Conservation (phyloP, 2,113 vertebrate species). For the Clupea harengus region DNA sequence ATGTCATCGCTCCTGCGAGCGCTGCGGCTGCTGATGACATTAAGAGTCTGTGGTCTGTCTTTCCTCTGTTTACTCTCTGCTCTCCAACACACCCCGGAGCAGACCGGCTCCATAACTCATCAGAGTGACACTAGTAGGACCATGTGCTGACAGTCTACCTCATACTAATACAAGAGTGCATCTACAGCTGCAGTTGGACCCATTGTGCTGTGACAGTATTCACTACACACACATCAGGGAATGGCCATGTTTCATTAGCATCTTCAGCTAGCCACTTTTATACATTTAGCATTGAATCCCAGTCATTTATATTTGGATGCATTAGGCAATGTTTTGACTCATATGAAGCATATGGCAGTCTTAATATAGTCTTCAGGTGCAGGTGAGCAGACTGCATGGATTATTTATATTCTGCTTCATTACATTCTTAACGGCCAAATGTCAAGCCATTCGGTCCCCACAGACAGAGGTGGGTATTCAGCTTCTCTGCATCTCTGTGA, state of each 20-base stretch:
- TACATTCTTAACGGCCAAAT: neutral
- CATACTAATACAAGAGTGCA: neutral
- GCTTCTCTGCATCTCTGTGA: neutral
- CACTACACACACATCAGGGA: neutral
- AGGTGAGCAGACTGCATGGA: neutral
- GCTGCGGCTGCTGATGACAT: neutral
- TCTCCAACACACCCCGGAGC: neutral
- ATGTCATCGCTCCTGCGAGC: neutral
- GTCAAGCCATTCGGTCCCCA: too few species aligned
- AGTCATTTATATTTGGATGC: neutral
- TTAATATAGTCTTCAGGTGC: neutral
- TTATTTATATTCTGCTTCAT: neutral
- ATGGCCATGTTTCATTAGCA: too few species aligned
- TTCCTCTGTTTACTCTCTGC: neutral
- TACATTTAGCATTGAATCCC: neutral
- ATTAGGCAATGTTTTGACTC: neutral
- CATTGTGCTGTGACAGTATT: neutral
- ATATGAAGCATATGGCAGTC: neutral
- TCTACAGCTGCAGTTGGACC: neutral
- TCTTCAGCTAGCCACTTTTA: neutral
- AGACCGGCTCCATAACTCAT: conserved; percentile 9
- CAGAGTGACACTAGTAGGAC: neutral
- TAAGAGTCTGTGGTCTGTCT: conserved; percentile 11
- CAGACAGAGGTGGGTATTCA: neutral
- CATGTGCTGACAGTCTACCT: neutral